phyloP scores from a whole-genome alignment of 1,140 invertebrate genomes.

The Neodiprion virginianus region DNA sequence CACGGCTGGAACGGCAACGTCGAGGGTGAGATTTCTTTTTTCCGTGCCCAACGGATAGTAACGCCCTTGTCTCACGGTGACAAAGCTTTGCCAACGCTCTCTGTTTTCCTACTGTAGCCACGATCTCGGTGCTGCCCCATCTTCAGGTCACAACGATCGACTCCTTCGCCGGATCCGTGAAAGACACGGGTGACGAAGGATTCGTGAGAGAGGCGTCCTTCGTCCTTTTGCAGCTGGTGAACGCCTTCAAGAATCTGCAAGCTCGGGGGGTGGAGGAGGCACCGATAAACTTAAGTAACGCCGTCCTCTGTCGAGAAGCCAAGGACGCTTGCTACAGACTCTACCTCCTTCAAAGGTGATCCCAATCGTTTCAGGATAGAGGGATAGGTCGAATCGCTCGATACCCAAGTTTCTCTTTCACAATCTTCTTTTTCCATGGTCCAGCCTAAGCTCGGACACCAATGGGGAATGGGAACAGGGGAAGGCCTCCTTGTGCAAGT shows the following conservation, averaged over 20 bases:
- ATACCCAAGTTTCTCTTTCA: neutral
- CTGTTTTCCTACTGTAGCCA: slow-evolving; percentile 64
- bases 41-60: neutral
- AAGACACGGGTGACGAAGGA: slow-evolving; percentile 55
- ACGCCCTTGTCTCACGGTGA: slow-evolving; percentile 10
- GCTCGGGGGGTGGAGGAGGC: slow-evolving; percentile 83
- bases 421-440: slow-evolving; percentile 18
- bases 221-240: slow-evolving; percentile 80
- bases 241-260: slow-evolving; percentile 82
- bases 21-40: slow-evolving; percentile 63
- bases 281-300: slow-evolving; percentile 70
- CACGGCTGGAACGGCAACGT: slow-evolving; percentile 63
- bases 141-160: slow-evolving; percentile 75
- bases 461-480: slow-evolving; percentile 66
- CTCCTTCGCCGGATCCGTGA: slow-evolving; percentile 63
- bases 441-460: slow-evolving; percentile 67
- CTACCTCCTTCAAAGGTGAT: slow-evolving; percentile 77
- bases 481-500: slow-evolving; percentile 78
- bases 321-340: slow-evolving; percentile 69
- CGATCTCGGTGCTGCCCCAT: slow-evolving; percentile 75
- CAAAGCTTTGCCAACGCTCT: neutral
- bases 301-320: slow-evolving; percentile 68
- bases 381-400: neutral
- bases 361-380: neutral
- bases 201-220: slow-evolving; percentile 67